Conservation (phyloP, 2,888 invertebrate species). For the Megastigmus dorsalis region DNA sequence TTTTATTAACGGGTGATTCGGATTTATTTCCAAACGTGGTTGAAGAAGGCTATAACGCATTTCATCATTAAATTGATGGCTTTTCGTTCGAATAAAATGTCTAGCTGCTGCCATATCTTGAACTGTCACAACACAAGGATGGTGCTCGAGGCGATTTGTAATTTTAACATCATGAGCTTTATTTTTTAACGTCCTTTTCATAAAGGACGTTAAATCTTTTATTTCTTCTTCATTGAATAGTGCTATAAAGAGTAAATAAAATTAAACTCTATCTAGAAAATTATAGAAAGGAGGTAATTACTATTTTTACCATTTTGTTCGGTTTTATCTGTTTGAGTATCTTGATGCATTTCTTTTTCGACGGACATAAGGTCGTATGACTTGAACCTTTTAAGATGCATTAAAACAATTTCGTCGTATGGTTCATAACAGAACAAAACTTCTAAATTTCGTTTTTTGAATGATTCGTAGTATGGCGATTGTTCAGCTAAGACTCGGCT, state of each 20-base stretch:
- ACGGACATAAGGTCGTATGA: slow-evolving; percentile 87
- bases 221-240: slow-evolving; percentile 82
- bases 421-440: slow-evolving; percentile 97
- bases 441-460: slow-evolving; percentile 90
- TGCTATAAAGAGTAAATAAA: slow-evolving; percentile 11
- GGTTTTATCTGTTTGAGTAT: slow-evolving; percentile 77
- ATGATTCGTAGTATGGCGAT: slow-evolving; percentile 95
- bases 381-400: slow-evolving; percentile 90
- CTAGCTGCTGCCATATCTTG: slow-evolving; percentile 98
- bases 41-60: slow-evolving; percentile 90
- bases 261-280: no score
- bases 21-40: slow-evolving; percentile 95
- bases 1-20: slow-evolving; percentile 92
- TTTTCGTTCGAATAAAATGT: slow-evolving; percentile 94
- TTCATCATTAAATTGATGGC: slow-evolving; percentile 87
- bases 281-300: background rate
- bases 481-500: slow-evolving; percentile 94
- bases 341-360: slow-evolving; percentile 93
- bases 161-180: slow-evolving; percentile 89
- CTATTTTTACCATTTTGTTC: slow-evolving; percentile 32
- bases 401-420: slow-evolving; percentile 96
- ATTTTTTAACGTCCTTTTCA: slow-evolving; percentile 84
- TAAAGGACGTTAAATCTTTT: slow-evolving; percentile 86
- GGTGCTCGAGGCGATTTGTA: slow-evolving; percentile 88
- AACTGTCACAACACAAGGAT: slow-evolving; percentile 96